Evolutionary conservation across 2,113 vertebrate genomes (phyloP).

Genomic region (Myotis lucifugus): DNA sequence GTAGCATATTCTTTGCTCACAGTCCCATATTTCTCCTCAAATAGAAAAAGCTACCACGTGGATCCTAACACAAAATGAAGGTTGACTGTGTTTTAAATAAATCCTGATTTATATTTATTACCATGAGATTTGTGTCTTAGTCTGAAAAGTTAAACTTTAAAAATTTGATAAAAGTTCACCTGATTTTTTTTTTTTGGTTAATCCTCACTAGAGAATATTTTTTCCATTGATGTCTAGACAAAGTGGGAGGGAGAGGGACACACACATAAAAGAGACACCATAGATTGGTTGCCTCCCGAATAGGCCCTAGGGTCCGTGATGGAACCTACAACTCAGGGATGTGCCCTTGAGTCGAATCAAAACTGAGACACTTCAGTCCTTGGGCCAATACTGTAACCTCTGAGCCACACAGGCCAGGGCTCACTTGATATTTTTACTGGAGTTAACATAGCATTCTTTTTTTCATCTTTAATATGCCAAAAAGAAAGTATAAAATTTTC

Average conservation of each 20-base stretch:
- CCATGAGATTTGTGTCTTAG: not conserved
- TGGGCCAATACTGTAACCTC: not conserved
- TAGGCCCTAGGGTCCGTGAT: not conserved
- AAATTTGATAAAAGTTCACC: not conserved
- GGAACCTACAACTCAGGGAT: not conserved
- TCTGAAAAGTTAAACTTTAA: conserved; percentile 32
- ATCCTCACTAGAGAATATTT: not conserved
- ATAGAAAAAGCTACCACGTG: not conserved
- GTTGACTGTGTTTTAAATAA: conserved; percentile 49
- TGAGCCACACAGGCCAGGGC: too few relatives aligned
- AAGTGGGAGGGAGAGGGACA: too few relatives aligned
- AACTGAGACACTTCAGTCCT: not conserved
- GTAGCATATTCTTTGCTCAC: not conserved
- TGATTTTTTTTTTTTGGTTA: not conserved
- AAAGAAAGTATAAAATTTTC: conserved; percentile 31
- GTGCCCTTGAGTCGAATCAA: too few relatives aligned
- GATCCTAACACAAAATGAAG: conserved; percentile 27
- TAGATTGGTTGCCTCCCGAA: too few relatives aligned
- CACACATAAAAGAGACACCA: too few relatives aligned
- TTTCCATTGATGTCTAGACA: not conserved
- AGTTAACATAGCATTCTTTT: conserved; percentile 30
- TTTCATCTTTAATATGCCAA: conserved; percentile 28
- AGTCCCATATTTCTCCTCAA: not conserved
- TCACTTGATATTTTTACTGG: too few relatives aligned
- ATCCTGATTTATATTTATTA: conserved; percentile 40